Base-by-base conservation (phyloP, 2,797 vertebrate genomes). In the Hozukius guyotensis region DNA sequence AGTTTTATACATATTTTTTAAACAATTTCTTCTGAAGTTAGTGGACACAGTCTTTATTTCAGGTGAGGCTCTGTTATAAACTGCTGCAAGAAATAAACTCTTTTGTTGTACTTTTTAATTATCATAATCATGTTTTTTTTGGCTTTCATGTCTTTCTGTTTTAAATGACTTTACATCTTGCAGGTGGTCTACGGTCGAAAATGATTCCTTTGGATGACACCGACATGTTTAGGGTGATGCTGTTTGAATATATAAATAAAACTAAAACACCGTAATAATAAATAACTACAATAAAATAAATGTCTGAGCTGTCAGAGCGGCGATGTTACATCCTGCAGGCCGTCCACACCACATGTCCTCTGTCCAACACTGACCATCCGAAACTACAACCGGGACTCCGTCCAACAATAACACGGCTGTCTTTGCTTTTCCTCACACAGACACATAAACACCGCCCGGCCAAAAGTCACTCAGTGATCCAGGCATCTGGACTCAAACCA, bases 341-440 rank as follows among this genome's bases (percentile, higher is more conserved):
- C 20, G 29, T 55, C 72, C 53, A 10, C 27, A 1, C 59, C 70
- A 72, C 25, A 72, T 60, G 67, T 64, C 64, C 66, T 67, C 31
- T 1, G 5, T 82, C 72, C 72, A 67, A 14, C 57, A 32, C 80
- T 10, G 68, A 72, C 46, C 69, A 6, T 20, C 46, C 20, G 4
- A 24, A 24, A 27, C 67, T 55, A 49, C 52, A 13, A 42, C 18
- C 69, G 52, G 69, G 82, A 74, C 16, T 1, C 38, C 3, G 46
- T 65, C 86, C 89, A 85, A 89, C 56, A 74, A 61, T 16, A 88
- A 82, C 86, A 83, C 20, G 0, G 42, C 73, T 9, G 56, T 49
- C 72, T 71, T 78, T 64, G 68, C 77, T 80, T 69, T 59, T 64
- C 34, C 72, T 75, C 70, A 53, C 68, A 8, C 68, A 59, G 49